Percentiles rank a stretch among this genome's conserved stretches.
Evolutionary conservation across 2,113 vertebrate species (phyloP).

Genomic region (Scophthalmus maximus): DNA sequence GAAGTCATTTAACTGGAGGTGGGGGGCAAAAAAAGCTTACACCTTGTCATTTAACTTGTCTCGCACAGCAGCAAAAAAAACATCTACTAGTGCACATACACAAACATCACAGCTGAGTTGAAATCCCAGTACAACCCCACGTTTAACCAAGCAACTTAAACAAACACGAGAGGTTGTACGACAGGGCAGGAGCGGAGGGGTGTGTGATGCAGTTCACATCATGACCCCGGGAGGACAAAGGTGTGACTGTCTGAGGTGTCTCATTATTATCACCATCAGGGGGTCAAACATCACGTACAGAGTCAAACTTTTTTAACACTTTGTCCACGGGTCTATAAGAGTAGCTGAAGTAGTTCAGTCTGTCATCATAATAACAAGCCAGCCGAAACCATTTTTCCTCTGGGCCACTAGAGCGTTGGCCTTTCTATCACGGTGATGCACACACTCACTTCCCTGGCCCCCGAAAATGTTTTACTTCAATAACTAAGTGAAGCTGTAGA

Average conservation of each 20-base stretch:
- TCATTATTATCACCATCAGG: constrained; percentile 38
- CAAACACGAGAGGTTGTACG: constrained; percentile 33
- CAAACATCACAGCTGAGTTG: constrained; percentile 2
- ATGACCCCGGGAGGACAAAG: constrained; percentile 37
- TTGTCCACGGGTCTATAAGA: neutral
- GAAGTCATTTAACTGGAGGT: constrained; percentile 57
- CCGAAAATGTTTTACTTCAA: neutral
- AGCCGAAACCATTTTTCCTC: constrained; percentile 1
- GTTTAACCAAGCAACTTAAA: constrained; percentile 47
- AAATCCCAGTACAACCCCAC: constrained; percentile 17
- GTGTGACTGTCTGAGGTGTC: constrained; percentile 38
- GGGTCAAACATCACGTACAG: constrained; percentile 18
- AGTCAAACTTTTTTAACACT: constrained; percentile 4
- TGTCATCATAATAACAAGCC: constrained; percentile 4
- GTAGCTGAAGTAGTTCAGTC: neutral
- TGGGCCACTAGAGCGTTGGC: neutral
- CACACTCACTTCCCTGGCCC: neutral
- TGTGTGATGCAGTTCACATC: constrained; percentile 16
- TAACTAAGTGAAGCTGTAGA: neutral
- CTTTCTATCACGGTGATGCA: neutral
- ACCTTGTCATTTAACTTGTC: constrained; percentile 60
- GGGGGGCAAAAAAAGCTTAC: constrained; percentile 31
- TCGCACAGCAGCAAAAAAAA: constrained; percentile 24
- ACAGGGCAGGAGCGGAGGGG: neutral
- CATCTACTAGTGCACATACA: neutral